A percentile compares a stretch with the other conserved stretches of the same genome.
Conservation (phyloP, 2,797 vertebrate genomes). For the Eospalax fontanierii region DNA sequence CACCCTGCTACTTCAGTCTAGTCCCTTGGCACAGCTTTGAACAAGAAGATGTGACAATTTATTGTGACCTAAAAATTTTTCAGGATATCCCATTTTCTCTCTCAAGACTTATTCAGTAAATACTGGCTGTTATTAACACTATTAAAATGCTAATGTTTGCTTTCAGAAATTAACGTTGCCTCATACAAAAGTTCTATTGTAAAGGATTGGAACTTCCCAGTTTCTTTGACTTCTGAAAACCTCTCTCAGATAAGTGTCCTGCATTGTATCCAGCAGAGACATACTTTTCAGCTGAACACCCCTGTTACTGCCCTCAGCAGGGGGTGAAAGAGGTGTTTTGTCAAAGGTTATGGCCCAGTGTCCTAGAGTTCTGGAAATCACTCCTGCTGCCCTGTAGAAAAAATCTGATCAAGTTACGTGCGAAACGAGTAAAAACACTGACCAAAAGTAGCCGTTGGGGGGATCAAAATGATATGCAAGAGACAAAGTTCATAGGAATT, state of each 20-base stretch:
- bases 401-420: not conserved
- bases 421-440: not conserved
- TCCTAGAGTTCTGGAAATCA: slow-evolving; percentile 55
- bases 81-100: not conserved
- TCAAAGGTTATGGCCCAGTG: slow-evolving; percentile 14
- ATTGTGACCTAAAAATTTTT: not conserved
- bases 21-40: not conserved
- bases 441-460: not conserved
- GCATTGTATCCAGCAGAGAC: not conserved
- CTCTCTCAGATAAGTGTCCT: not conserved
- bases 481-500: slow-evolving; percentile 15
- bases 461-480: slow-evolving; percentile 14
- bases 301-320: not conserved
- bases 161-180: not conserved
- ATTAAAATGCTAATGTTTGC: not conserved
- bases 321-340: slow-evolving; percentile 25
- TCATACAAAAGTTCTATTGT: slow-evolving; percentile 1
- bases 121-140: not conserved
- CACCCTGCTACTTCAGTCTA: not conserved
- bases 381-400: not conserved
- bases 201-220: slow-evolving; percentile 26
- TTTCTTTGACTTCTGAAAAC: slow-evolving; percentile 5
- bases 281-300: slow-evolving; percentile 28
- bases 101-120: not conserved
- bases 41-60: not conserved